Base-by-base conservation (phyloP, 2,797 vertebrate genomes). In the Rallus crepitans region DNA sequence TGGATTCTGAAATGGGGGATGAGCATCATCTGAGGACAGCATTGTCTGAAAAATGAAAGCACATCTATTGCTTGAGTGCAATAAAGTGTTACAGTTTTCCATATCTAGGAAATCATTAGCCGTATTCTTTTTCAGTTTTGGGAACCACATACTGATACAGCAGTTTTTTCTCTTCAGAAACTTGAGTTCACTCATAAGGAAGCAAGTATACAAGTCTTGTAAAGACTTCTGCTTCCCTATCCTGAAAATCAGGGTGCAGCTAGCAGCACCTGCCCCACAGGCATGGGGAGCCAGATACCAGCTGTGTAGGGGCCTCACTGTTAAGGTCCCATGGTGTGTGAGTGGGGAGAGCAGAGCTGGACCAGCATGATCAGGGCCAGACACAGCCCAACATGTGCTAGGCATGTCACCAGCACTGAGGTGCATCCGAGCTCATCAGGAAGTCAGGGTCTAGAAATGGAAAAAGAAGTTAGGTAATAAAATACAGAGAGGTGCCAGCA, bases 311-410 rank as follows among this genome's bases (percentile, higher is more conserved):
- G n/a, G 3, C 33, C 66, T 52, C 55, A 12, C 18, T 12, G 12
- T 8, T 15, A 35, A 68, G 40, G 35, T 59, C 42, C 30, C 37
- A 8, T 6, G 25, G 11, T 5, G 15, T 3, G 0, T 0, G 2
- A 61, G 27, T 0, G 0, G 7, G 25, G 15, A 1, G 1, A 59
- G 39, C 39, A 47, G 37, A 84, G 42, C 56, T 12, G 19, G 37
- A 47, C 25, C 27, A 28, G 7, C 5, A 6, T 20, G n/a, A 24
- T 14, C 35, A 28, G 30, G 16, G 18, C 53, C 45, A 55, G 66
- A 47, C 53, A 59, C 11, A 47, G 37, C 30, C 16, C n/a, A 37
- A 24, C 1, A 0, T 40, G 25, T 4, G 0, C 63, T 39, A 53
- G 33, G 33, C 33, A 65, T 1, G 0, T 65, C 27, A 31, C 23